Percentiles rank a stretch among this genome's conserved stretches.
Conservation (phyloP, 2,888 invertebrate species). For the Cinara cedri region DNA sequence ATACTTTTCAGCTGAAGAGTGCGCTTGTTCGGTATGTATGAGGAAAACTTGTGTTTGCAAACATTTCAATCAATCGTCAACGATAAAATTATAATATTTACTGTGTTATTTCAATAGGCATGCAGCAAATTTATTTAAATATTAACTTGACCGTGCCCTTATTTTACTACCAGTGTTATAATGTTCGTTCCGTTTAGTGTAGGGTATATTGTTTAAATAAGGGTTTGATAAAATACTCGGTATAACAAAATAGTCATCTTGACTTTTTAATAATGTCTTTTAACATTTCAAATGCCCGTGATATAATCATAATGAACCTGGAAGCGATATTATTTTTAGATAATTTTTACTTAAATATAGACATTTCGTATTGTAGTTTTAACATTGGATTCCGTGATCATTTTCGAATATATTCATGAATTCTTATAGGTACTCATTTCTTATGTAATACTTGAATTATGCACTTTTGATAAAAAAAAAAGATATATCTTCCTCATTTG, state of each 20-base stretch:
- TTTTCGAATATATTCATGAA: slow-evolving; percentile 50
- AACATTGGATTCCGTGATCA: background rate
- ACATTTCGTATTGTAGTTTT: background rate
- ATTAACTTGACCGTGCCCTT: no score
- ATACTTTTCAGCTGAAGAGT: no score
- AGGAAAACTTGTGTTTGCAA: no score
- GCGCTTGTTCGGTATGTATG: no score
- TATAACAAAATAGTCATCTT: no score
- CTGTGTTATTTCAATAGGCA: no score
- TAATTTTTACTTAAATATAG: background rate
- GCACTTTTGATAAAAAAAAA: background rate
- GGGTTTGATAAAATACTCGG: background rate
- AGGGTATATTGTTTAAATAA: background rate
- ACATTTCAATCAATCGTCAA: no score
- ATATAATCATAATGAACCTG: background rate
- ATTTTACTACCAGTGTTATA: no score
- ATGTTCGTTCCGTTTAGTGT: no score
- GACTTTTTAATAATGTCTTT: background rate
- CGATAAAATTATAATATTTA: no score
- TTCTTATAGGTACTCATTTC: slow-evolving; percentile 32
- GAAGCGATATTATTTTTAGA: background rate
- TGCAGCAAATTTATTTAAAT: no score
- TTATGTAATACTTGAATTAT: slow-evolving; percentile 49
- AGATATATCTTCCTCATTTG: slow-evolving; percentile 54
- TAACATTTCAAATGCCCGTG: background rate